These are phyloP conservation scores for Habrosyne pyritoides DNA, from an alignment of 2,888 invertebrate species.

Conservation along the genomic window DNA sequence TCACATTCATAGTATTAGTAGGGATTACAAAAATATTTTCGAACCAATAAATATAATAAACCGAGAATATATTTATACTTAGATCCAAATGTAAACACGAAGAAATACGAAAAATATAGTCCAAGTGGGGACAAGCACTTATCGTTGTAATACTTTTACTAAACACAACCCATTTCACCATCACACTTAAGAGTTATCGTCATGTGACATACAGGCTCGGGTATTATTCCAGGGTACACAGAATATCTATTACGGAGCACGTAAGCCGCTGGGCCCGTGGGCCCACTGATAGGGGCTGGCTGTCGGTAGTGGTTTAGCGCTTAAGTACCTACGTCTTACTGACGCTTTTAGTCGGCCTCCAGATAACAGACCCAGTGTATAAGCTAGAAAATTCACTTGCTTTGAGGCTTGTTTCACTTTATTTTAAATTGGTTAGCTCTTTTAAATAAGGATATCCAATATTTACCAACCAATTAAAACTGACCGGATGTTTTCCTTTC, in stretches of 20 bases:
- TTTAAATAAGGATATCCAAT: not conserved
- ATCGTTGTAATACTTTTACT: slow-evolving; percentile 2
- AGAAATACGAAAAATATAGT: not conserved
- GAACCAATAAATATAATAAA: too few species aligned
- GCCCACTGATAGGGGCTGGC: slow-evolving; percentile 48
- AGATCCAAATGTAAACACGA: not conserved
- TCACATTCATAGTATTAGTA: too few species aligned
- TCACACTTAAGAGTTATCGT: slow-evolving; percentile 41
- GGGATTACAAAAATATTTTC: too few species aligned
- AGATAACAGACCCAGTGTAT: slow-evolving; percentile 26
- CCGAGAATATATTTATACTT: too few species aligned
- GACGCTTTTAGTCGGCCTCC: slow-evolving; percentile 36
- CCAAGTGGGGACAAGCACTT: not conserved
- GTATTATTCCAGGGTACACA: slow-evolving; percentile 22
- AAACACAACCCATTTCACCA: slow-evolving; percentile 35
- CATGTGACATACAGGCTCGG: slow-evolving; percentile 21
- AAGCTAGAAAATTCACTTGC: slow-evolving; percentile 15
- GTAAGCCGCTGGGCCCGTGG: slow-evolving; percentile 36
- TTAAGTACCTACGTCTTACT: slow-evolving; percentile 53
- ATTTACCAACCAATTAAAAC: too few species aligned
- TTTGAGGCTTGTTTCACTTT: not conserved
- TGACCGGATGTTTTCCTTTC: too few species aligned
- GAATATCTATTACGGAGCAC: slow-evolving; percentile 38
- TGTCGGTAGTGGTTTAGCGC: slow-evolving; percentile 48
- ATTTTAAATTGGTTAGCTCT: not conserved